These are phyloP conservation scores for Elephas maximus DNA, from an alignment of 2,113 vertebrate species.

Conservation along the genomic window DNA sequence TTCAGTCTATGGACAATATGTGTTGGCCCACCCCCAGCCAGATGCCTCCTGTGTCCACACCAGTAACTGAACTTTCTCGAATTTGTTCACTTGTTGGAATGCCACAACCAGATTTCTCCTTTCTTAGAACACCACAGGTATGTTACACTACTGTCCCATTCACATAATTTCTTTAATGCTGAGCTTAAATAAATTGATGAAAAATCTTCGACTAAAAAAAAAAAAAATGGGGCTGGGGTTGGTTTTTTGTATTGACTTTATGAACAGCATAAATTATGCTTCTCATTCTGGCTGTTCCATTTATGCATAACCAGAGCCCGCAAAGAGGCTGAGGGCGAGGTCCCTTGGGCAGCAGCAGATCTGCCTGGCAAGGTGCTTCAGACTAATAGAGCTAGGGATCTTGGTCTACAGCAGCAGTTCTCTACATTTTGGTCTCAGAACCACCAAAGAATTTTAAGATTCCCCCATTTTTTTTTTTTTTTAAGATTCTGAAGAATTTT, in stretches of 20 bases:
- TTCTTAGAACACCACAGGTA: constrained; percentile 95
- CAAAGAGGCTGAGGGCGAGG: neutral
- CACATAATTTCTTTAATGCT: neutral
- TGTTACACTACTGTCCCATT: constrained; percentile 28
- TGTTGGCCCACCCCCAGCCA: constrained; percentile 81
- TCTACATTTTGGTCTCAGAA: constrained; percentile 47
- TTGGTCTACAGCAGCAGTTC: neutral
- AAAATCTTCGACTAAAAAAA: constrained; percentile 25
- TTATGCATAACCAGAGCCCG: neutral
- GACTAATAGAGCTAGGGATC: neutral
- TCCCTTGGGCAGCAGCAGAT: neutral
- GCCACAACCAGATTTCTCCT: constrained; percentile 95
- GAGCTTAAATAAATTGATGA: neutral
- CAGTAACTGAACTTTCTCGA: constrained; percentile 93
- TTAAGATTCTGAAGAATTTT: neutral
- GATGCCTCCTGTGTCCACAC: constrained; percentile 87
- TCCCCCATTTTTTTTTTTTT: neutral
- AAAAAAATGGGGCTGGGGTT: neutral
- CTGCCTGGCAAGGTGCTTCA: neutral
- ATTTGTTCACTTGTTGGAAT: constrained; percentile 94
- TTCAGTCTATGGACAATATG: constrained; percentile 82
- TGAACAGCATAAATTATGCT: neutral
- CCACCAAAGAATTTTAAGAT: neutral
- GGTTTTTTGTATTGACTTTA: neutral
- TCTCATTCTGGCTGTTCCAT: neutral